Percentiles rank a stretch among this genome's conserved stretches.
Conservation (phyloP, 2,888 invertebrate species). For the Chrysolina americana region DNA sequence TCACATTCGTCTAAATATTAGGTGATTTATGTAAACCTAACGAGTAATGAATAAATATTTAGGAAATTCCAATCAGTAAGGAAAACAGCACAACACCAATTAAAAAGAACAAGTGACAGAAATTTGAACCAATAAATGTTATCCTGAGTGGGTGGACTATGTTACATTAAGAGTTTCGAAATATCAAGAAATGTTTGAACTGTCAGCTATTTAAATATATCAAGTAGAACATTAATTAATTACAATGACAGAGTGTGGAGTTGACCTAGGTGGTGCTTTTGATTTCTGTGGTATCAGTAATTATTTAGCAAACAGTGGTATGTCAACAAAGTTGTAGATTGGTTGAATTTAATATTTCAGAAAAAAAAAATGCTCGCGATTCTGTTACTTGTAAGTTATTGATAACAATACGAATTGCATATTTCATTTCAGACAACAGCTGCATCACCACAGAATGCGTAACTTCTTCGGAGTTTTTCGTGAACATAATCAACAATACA, state of each 20-base stretch:
- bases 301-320: no score
- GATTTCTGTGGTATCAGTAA: background rate
- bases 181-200: background rate
- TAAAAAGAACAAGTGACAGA: background rate
- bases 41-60: background rate
- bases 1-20: background rate
- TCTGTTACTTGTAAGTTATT: no score
- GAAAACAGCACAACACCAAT: conserved; percentile 7
- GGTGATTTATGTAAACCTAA: background rate
- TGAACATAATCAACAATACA: conserved; percentile 76
- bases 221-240: no score
- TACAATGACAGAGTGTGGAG: no score
- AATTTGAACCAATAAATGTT: conserved; percentile 2
- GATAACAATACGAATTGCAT: no score
- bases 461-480: conserved; percentile 79
- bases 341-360: no score
- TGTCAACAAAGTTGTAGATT: no score
- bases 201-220: no score
- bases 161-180: background rate
- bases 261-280: no score
- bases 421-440: conserved; percentile 40
- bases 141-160: background rate
- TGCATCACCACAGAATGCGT: conserved; percentile 78
- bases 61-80: conserved; percentile 25
- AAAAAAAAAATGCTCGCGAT: no score